Evolutionary conservation across 2,797 vertebrate species (phyloP).

Genomic region (Bovichtus diacanthus): DNA sequence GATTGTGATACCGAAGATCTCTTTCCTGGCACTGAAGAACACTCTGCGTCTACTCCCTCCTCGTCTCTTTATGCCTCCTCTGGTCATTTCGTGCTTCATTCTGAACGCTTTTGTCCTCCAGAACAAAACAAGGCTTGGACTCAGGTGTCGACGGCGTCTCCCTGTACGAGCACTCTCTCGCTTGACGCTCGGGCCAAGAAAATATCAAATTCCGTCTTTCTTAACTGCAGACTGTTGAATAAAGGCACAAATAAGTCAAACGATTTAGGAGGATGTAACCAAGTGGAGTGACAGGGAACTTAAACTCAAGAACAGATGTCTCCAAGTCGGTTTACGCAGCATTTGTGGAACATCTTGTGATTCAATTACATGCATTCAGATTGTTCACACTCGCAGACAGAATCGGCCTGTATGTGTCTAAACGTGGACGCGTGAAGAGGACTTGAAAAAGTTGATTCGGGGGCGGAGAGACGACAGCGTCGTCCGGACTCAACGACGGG

Average conservation of each 20-base stretch:
- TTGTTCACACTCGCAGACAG: slow-evolving; percentile 8
- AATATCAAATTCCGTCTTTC: background rate
- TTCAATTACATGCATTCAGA: slow-evolving; percentile 2
- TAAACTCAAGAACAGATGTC: background rate
- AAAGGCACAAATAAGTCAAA: background rate
- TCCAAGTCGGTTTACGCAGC: background rate
- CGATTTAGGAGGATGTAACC: background rate
- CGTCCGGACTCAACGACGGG: background rate
- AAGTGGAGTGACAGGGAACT: background rate
- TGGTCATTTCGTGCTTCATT: background rate
- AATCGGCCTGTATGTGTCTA: background rate
- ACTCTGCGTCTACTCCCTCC: background rate
- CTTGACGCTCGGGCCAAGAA: background rate
- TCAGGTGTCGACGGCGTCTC: slow-evolving; percentile 20
- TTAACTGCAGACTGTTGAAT: background rate
- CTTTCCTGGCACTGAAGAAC: background rate
- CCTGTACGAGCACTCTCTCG: background rate
- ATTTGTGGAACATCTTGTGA: background rate
- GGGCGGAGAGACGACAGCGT: background rate
- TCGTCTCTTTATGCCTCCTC: slow-evolving; percentile 11
- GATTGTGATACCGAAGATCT: no score
- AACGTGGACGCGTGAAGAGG: slow-evolving; percentile 16
- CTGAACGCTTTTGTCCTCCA: slow-evolving; percentile 15
- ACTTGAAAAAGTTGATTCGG: background rate
- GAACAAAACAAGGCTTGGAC: slow-evolving; percentile 30